Evolutionary conservation across 2,888 invertebrate genomes (phyloP).

Genomic region (Dysmachus trigonus): DNA sequence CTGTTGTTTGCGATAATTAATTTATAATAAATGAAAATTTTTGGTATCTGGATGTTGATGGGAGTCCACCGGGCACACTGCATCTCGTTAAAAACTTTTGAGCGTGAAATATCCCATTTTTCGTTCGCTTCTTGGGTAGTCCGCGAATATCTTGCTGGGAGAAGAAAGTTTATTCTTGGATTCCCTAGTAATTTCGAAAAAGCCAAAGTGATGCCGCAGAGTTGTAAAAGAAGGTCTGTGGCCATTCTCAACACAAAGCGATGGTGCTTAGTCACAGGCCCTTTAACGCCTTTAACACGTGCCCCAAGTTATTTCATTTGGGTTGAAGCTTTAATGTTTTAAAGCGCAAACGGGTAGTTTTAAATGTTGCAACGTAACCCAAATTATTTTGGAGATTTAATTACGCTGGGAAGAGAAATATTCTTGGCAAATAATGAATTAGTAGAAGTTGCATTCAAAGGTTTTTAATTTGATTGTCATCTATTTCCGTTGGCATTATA

Average conservation of each 20-base stretch:
- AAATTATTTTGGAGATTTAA: not conserved
- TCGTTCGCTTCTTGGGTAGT: not conserved
- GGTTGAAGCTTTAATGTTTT: not conserved
- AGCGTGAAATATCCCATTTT: not conserved
- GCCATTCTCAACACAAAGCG: not conserved
- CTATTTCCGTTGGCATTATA: too few species aligned
- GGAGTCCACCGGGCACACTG: not conserved
- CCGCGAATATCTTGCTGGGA: not conserved
- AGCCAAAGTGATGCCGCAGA: not conserved
- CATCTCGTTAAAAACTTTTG: conserved; percentile 2
- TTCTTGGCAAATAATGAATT: not conserved
- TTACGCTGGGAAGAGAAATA: not conserved
- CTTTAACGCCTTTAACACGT: not conserved
- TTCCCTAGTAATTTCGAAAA: not conserved
- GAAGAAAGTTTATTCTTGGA: not conserved
- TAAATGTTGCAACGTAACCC: not conserved
- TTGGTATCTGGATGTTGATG: conserved; percentile 23
- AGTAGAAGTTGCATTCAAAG: not conserved
- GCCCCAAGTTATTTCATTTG: not conserved
- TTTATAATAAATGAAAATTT: conserved; percentile 35
- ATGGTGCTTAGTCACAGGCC: not conserved
- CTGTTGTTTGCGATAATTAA: conserved; percentile 24
- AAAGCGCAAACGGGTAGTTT: not conserved
- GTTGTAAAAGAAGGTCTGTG: not conserved
- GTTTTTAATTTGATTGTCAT: not conserved